A percentile compares a stretch with the other conserved stretches of the same genome.
These are phyloP conservation scores for Dynastes hyllus DNA, from an alignment of 2,888 invertebrate species.

Conservation along the genomic window DNA sequence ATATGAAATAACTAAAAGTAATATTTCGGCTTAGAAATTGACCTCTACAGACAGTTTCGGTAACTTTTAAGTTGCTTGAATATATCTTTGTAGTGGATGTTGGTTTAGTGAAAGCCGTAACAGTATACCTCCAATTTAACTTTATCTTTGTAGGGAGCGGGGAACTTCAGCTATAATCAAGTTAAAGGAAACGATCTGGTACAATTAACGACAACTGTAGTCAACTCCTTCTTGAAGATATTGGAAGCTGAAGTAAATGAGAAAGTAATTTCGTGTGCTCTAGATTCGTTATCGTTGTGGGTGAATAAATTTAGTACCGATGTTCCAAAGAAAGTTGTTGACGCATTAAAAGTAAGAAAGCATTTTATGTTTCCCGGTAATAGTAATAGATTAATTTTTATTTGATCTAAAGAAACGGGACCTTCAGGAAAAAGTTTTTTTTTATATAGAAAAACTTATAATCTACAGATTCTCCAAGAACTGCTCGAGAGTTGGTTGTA, in stretches of 20 bases:
- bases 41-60: too few species aligned
- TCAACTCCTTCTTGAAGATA: constrained; percentile 82
- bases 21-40: too few species aligned
- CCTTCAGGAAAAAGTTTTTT: too few species aligned
- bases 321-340: constrained; percentile 79
- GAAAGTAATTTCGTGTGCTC: constrained; percentile 86
- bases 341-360: constrained; percentile 75
- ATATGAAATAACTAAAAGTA: too few species aligned
- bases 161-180: constrained; percentile 82
- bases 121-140: neutral
- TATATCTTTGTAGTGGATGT: too few species aligned
- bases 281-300: constrained; percentile 90
- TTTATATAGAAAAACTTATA: too few species aligned
- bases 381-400: neutral
- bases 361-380: neutral
- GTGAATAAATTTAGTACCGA: constrained; percentile 78
- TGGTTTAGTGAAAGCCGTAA: too few species aligned
- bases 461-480: too few species aligned
- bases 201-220: constrained; percentile 76
- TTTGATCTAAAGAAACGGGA: too few species aligned
- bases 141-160: constrained; percentile 75
- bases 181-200: constrained; percentile 76
- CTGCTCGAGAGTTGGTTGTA: too few species aligned
- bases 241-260: constrained; percentile 94
- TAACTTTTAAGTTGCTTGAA: too few species aligned